Conservation (phyloP, 2,113 vertebrate species). For the Oceanites oceanicus region DNA sequence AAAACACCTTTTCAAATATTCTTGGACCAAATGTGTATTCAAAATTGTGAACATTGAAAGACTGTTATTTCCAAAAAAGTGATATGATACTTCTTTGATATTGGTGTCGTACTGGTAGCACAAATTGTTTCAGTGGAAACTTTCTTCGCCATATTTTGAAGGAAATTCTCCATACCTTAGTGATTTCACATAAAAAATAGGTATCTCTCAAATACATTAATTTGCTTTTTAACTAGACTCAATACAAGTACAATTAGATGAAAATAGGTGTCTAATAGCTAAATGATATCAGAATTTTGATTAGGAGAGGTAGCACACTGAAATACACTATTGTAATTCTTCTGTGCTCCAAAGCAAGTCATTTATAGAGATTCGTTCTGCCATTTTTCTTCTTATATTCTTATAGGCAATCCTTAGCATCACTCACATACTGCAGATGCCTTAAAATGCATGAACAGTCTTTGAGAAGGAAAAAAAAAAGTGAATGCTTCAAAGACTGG, state of each 20-base stretch:
- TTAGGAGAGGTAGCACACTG: neutral
- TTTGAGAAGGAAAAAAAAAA: neutral
- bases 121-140: neutral
- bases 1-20: neutral
- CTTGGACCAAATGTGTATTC: neutral
- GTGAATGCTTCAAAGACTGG: neutral
- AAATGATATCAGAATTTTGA: neutral
- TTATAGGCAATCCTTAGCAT: neutral
- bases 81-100: neutral
- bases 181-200: neutral
- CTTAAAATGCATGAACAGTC: neutral
- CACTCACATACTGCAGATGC: neutral
- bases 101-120: neutral
- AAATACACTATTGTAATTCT: neutral
- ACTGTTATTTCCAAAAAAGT: neutral
- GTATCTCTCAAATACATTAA: neutral
- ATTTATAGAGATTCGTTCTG: neutral
- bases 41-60: neutral
- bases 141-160: neutral
- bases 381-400: neutral
- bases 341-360: neutral
- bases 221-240: neutral
- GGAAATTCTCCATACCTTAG: neutral
- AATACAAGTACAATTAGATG: neutral
- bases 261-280: neutral